Conservation (phyloP, 1,140 invertebrate species). For the Drosophila willistoni region DNA sequence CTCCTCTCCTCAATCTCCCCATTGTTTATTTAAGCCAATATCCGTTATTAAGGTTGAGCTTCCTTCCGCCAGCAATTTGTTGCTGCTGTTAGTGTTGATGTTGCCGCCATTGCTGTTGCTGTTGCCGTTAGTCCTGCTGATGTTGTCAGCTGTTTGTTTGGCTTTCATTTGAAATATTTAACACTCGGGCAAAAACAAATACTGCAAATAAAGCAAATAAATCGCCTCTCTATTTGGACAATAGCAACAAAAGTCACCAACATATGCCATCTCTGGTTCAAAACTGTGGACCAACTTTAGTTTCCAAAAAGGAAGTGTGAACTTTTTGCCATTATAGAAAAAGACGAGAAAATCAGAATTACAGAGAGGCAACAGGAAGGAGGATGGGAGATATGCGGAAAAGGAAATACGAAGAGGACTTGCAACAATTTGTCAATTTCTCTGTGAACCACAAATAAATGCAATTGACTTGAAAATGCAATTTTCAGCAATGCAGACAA, state of each 20-base stretch:
- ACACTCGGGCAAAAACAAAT: constrained; percentile 49
- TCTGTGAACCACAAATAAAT: constrained; percentile 56
- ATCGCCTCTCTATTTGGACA: constrained; percentile 55
- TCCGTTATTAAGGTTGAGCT: constrained; percentile 80
- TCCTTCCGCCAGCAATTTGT: constrained; percentile 73
- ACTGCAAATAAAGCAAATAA: constrained; percentile 51
- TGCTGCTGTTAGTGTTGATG: constrained; percentile 5
- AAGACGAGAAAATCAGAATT: not conserved
- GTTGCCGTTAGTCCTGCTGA: constrained; percentile 16
- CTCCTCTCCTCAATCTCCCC: constrained; percentile 27
- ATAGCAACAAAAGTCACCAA: constrained; percentile 63
- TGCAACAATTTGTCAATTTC: constrained; percentile 65
- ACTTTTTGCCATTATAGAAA: constrained; percentile 69
- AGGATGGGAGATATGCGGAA: not conserved
- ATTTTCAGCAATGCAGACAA: not conserved
- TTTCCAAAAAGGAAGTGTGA: constrained; percentile 72
- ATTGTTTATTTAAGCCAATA: constrained; percentile 81
- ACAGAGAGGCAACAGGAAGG: not conserved
- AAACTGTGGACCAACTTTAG: constrained; percentile 62
- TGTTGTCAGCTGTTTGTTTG: constrained; percentile 74
- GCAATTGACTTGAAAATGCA: constrained; percentile 53
- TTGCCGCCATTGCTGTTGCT: not conserved
- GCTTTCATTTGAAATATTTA: constrained; percentile 79
- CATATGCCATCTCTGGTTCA: constrained; percentile 36
- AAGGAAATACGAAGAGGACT: constrained; percentile 35